Evolutionary conservation across 2,113 vertebrate species (phyloP).

Genomic region (Zootoca vivipara): DNA sequence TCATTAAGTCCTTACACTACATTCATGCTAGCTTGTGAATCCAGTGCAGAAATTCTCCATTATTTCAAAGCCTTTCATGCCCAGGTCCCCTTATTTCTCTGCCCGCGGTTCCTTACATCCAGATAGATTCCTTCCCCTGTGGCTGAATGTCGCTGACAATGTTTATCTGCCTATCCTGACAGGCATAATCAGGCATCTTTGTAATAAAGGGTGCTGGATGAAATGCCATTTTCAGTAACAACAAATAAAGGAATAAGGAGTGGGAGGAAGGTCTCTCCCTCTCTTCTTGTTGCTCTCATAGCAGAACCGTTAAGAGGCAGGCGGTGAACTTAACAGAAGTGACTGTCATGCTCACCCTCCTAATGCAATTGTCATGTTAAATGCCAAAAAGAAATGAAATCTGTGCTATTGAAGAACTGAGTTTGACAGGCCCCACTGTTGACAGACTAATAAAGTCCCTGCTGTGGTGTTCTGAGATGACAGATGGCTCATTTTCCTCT

Average conservation of each 20-base stretch:
- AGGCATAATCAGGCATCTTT: not conserved
- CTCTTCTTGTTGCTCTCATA: conserved; percentile 16
- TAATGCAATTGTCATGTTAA: conserved; percentile 62
- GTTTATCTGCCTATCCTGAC: not conserved
- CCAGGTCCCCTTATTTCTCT: not conserved
- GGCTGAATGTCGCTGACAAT: not conserved
- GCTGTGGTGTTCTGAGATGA: conserved; percentile 22
- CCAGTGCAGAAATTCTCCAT: not conserved
- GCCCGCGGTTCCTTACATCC: not conserved
- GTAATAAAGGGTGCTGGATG: not conserved
- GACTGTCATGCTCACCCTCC: conserved; percentile 44
- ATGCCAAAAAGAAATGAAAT: conserved; percentile 60
- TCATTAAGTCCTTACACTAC: not conserved
- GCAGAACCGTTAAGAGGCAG: conserved; percentile 17
- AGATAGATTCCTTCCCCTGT: not conserved
- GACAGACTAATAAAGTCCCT: conserved; percentile 60
- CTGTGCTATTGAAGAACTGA: conserved; percentile 7
- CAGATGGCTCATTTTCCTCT: conserved; percentile 50
- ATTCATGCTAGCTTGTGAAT: not conserved
- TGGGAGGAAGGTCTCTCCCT: not conserved
- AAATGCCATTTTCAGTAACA: conserved; percentile 24
- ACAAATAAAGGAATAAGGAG: conserved; percentile 27
- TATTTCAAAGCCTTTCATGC: not conserved
- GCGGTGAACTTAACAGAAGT: conserved; percentile 26
- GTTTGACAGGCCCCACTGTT: conserved; percentile 53